Conservation (phyloP, 2,113 vertebrate genomes). For the Zapornia atra region DNA sequence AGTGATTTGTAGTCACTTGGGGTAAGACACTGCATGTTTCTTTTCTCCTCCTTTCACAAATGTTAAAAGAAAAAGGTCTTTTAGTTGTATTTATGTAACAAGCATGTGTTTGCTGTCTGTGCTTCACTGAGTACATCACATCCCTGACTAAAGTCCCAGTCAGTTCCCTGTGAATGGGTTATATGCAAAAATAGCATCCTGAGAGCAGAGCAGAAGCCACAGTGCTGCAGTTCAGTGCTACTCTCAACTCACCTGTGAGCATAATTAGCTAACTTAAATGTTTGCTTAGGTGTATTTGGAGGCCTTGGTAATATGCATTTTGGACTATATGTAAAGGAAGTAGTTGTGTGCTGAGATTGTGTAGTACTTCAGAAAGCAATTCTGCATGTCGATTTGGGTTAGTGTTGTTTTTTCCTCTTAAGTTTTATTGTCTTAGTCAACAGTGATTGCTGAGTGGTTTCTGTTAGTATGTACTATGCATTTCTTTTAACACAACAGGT, state of each 20-base stretch:
- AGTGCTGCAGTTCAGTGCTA: not conserved
- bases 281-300: not conserved
- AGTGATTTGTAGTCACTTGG: not conserved
- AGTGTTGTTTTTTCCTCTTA: not conserved
- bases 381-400: not conserved
- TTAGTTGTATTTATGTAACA: not conserved
- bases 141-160: not conserved
- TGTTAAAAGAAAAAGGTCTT: not conserved
- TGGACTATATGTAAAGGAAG: not conserved
- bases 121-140: not conserved
- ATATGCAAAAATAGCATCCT: not conserved
- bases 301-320: not conserved
- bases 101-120: not conserved
- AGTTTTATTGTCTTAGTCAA: not conserved
- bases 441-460: not conserved
- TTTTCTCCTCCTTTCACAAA: not conserved
- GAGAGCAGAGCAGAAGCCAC: not conserved
- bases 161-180: not conserved
- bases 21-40: not conserved
- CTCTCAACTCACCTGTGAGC: not conserved
- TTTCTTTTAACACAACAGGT: not conserved
- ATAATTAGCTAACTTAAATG: not conserved
- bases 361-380: not conserved
- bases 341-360: not conserved
- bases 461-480: not conserved